Conservation (phyloP, 2,888 invertebrate genomes). For the Nomada ferruginata region DNA sequence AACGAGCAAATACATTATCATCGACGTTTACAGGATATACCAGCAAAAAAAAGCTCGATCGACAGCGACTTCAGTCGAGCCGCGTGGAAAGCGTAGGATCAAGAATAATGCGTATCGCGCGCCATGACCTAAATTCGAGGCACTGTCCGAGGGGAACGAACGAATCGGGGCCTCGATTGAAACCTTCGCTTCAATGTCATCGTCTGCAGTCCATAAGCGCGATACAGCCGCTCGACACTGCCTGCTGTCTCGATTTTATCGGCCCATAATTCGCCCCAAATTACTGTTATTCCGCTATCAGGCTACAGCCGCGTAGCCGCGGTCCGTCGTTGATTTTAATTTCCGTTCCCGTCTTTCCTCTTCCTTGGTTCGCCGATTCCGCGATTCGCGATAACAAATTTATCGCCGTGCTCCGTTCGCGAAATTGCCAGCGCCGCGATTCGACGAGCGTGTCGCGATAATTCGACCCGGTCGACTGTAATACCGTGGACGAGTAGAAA, state of each 20-base stretch:
- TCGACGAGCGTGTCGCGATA: constrained; percentile 21
- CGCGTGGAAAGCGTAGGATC: constrained; percentile 64
- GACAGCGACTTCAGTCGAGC: constrained; percentile 20
- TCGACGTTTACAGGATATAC: constrained; percentile 21
- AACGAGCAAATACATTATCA: too few species aligned
- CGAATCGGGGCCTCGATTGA: constrained; percentile 58
- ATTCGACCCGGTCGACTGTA: constrained; percentile 1
- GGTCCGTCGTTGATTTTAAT: constrained; percentile 12
- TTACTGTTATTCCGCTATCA: constrained; percentile 46
- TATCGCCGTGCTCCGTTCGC: constrained; percentile 7
- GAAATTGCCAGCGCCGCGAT: constrained; percentile 21
- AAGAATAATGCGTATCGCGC: constrained; percentile 64
- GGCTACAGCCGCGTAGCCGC: not conserved
- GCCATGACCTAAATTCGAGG: constrained; percentile 69
- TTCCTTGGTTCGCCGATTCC: not conserved
- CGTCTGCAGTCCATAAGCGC: constrained; percentile 19
- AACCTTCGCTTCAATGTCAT: constrained; percentile 69
- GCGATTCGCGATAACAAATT: constrained; percentile 34
- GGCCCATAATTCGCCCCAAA: constrained; percentile 48
- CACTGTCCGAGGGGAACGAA: constrained; percentile 58
- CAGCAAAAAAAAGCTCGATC: constrained; percentile 38
- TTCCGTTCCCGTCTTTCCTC: constrained; percentile 23
- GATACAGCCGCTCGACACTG: constrained; percentile 34
- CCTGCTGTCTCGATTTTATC: constrained; percentile 53
- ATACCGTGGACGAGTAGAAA: constrained; percentile 11